Conservation (phyloP, 2,888 invertebrate species). For the Agonopterix alstromeriana region DNA sequence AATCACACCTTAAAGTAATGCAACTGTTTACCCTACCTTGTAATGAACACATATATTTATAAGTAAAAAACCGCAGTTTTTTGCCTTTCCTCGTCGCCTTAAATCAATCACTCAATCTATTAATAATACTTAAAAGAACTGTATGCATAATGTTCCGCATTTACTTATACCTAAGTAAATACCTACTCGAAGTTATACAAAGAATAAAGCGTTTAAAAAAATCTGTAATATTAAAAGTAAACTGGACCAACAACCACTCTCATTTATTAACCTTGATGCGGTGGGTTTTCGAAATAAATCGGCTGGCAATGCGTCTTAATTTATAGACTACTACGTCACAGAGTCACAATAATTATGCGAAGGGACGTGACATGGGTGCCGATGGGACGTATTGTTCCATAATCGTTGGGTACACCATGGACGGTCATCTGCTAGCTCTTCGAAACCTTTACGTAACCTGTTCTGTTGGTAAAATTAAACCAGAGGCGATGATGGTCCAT, state of each 20-base stretch:
- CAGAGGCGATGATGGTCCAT: too few species aligned
- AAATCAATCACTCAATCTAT: too few species aligned
- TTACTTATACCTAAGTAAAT: too few species aligned
- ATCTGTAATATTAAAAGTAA: constrained; percentile 1
- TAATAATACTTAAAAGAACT: too few species aligned
- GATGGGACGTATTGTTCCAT: constrained; percentile 39
- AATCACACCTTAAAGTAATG: too few species aligned
- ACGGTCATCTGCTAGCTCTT: neutral
- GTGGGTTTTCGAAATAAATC: constrained; percentile 28
- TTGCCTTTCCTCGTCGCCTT: too few species aligned
- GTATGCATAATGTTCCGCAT: too few species aligned
- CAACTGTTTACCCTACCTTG: too few species aligned
- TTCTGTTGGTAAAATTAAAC: too few species aligned
- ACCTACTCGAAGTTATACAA: neutral
- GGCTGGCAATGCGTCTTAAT: constrained; percentile 26
- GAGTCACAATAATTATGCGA: constrained; percentile 35
- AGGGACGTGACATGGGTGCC: constrained; percentile 43
- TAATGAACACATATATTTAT: too few species aligned
- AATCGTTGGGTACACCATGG: neutral
- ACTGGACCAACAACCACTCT: constrained; percentile 1
- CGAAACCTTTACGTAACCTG: too few species aligned
- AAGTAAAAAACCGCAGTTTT: too few species aligned
- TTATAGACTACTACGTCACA: constrained; percentile 30
- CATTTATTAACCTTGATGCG: constrained; percentile 10
- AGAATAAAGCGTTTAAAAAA: neutral